Conservation (phyloP, 2,113 vertebrate genomes). For the Propithecus coquereli region DNA sequence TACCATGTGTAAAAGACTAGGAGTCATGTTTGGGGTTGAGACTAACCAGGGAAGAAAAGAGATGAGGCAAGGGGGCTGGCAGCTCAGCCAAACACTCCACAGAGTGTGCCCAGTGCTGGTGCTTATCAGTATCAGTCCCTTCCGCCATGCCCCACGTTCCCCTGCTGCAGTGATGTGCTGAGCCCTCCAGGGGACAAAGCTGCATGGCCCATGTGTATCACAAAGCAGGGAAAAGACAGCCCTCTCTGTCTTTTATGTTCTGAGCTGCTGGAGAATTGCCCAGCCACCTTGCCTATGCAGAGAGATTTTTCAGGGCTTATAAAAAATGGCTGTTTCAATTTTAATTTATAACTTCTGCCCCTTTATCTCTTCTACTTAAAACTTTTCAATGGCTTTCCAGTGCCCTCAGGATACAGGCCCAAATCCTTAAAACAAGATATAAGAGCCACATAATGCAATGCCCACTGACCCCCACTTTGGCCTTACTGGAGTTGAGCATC, state of each 20-base stretch:
- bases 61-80: too few species aligned
- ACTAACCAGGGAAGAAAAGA: too few species aligned
- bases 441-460: not conserved
- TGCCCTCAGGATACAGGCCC: not conserved
- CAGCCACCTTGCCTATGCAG: not conserved
- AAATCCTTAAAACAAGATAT: not conserved
- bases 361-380: not conserved
- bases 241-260: not conserved
- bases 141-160: accelerated
- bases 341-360: not conserved
- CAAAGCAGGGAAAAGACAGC: not conserved
- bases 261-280: not conserved
- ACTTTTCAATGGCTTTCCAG: not conserved
- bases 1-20: not conserved
- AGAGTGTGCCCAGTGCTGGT: not conserved
- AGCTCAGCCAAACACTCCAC: not conserved
- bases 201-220: accelerated
- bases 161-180: too few species aligned
- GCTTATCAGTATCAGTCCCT: accelerated
- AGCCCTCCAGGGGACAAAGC: not conserved
- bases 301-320: not conserved
- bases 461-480: not conserved
- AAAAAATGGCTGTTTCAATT: not conserved
- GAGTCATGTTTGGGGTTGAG: too few species aligned
- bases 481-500: not conserved